phyloP scores from a whole-genome alignment of 2,888 invertebrate genomes.

The Ferdinandea cuprea region DNA sequence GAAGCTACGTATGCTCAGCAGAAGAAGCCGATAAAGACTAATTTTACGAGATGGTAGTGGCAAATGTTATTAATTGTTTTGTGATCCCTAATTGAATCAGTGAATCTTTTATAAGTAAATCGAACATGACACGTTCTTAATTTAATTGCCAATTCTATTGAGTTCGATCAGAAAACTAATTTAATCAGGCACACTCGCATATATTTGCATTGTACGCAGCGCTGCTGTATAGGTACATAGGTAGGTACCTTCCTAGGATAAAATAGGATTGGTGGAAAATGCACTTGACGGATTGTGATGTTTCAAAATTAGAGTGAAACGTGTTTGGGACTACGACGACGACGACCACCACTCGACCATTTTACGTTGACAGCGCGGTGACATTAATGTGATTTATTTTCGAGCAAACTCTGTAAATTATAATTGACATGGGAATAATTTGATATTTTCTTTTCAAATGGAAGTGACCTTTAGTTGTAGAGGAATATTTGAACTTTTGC shows the following conservation, averaged over 20 bases:
- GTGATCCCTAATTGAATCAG: conserved; percentile 71
- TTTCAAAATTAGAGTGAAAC: conserved; percentile 43
- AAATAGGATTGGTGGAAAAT: conserved; percentile 26
- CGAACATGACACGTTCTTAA: conserved; percentile 75
- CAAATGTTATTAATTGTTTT: conserved; percentile 68
- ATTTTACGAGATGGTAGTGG: conserved; percentile 28
- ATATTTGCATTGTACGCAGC: conserved; percentile 21
- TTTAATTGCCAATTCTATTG: conserved; percentile 73
- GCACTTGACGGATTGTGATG: conserved; percentile 63
- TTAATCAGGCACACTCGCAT: conserved; percentile 57
- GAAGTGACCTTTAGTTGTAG: conserved; percentile 9
- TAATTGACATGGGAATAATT: conserved; percentile 21
- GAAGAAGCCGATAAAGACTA: conserved; percentile 2
- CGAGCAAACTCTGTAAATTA: conserved; percentile 38
- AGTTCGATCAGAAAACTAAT: conserved; percentile 68
- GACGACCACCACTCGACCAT: conserved; percentile 26
- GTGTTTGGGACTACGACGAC: conserved; percentile 54
- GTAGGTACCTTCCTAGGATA: too few species aligned
- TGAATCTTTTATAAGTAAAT: conserved; percentile 70
- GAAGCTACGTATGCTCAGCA: conserved; percentile 5
- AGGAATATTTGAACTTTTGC: neutral
- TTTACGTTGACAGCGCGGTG: conserved; percentile 31
- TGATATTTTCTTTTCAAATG: neutral
- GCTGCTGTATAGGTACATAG: neutral
- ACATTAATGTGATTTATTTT: conserved; percentile 62